These are phyloP conservation scores for Corythornis leucogaster DNA, from an alignment of 2,797 vertebrate species.

Conservation along the genomic window DNA sequence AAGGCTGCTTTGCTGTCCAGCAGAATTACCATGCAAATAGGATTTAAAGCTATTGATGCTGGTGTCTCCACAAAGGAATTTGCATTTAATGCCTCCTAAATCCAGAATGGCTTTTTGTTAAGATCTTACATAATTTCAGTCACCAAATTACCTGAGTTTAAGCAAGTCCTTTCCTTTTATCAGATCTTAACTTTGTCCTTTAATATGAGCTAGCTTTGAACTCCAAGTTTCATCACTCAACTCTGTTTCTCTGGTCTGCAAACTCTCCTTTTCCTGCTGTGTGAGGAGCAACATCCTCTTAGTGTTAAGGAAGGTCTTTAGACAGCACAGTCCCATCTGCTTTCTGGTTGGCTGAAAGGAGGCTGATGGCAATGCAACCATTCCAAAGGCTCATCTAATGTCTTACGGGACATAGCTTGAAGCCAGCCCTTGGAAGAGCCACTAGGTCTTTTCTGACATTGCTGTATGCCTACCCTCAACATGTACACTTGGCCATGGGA, in stretches of 20 bases:
- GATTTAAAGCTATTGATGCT: not conserved
- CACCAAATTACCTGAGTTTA: not conserved
- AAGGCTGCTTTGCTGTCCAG: not conserved
- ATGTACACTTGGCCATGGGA: not conserved
- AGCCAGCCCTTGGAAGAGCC: not conserved
- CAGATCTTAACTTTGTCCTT: not conserved
- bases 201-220: not conserved
- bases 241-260: not conserved
- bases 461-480: not conserved
- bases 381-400: not conserved
- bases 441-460: not conserved
- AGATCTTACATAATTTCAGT: not conserved
- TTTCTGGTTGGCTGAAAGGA: not conserved
- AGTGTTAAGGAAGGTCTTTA: not conserved
- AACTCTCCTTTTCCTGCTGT: not conserved
- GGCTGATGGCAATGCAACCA: not conserved
- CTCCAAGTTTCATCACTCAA: not conserved
- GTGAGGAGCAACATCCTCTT: not conserved
- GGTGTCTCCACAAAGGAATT: not conserved
- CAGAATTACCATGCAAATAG: not conserved
- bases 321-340: not conserved
- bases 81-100: slow-evolving; percentile 7
- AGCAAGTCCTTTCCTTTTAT: not conserved
- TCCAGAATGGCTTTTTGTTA: not conserved
- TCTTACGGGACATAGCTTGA: not conserved